Base-by-base conservation (phyloP, 2,797 vertebrate genomes). In the Erethizon dorsatum region DNA sequence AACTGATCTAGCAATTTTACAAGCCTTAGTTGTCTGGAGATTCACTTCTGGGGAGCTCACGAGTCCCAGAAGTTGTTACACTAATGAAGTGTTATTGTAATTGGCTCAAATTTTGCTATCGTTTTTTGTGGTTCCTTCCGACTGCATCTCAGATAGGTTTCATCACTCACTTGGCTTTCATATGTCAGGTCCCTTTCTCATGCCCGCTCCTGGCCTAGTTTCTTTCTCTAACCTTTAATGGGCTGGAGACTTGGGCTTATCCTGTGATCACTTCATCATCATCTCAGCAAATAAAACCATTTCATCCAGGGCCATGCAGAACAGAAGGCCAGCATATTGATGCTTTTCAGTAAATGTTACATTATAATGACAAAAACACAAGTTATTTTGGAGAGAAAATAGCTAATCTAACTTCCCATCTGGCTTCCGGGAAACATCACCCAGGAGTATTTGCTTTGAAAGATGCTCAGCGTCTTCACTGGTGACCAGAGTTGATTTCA, bases 351-450 rank as follows among this genome's bases (percentile, higher is more conserved):
- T 78, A 95, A 95, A 95, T 94, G 96, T 69, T 93, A 65, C 94
- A 73, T 90, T 91, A 88, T 96, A 94, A 97, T 95, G 95, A 96
- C 69, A 97, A 97, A 98, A 97, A 78, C 95, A 97, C 88, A 93
- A 89, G 91, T 57, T 95, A 96, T 91, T 97, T 97, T 95, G 94
- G 94, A 96, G 91, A 91, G 94, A 97, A 97, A 97, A 91, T 54
- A 96, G 61, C 94, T 95, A 73, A 95, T 94, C 95, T 95, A 18
- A 88, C 87, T 93, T 97, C 88, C 92, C 96, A 97, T 97, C 91
- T 98, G 97, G 92, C 88, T 96, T 96, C 92, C 96, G 87, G 94
- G 96, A 97, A 97, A 97, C 78, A 83, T 54, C 77, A 95, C n/a
- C 82, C 93, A 31, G 75, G 84, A 96, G 79, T 78, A 45, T 78